Percentiles rank a stretch among this genome's conserved stretches.
phyloP scores from a whole-genome alignment of 2,888 invertebrate genomes.

The Steinernema hermaphroditum region DNA sequence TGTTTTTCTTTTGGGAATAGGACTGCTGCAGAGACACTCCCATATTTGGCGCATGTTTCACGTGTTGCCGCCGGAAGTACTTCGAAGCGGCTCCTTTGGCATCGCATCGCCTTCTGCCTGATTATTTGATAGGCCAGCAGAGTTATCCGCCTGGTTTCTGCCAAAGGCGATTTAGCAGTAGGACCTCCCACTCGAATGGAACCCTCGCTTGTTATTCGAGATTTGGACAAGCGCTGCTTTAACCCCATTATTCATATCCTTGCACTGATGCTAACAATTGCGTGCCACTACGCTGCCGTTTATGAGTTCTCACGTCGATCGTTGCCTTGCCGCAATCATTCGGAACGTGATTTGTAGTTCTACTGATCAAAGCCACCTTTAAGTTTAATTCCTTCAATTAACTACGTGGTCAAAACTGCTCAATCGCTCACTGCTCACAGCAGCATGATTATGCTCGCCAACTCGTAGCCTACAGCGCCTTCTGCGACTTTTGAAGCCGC shows the following conservation, averaged over 20 bases:
- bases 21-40: slow-evolving; percentile 8
- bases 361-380: neutral
- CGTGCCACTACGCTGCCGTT: neutral
- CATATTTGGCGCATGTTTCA: slow-evolving; percentile 26
- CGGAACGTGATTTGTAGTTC: neutral
- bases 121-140: slow-evolving; percentile 17
- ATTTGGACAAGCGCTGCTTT: slow-evolving; percentile 30
- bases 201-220: slow-evolving; percentile 30
- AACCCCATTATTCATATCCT: slow-evolving; percentile 31
- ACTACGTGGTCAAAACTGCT: slow-evolving; percentile 12
- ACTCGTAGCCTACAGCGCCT: neutral
- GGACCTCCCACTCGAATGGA: slow-evolving; percentile 18
- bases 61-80: neutral
- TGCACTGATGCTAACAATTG: slow-evolving; percentile 30
- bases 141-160: slow-evolving; percentile 17
- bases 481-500: slow-evolving; percentile 27
- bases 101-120: slow-evolving; percentile 1
- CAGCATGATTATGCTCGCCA: slow-evolving; percentile 29
- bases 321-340: neutral
- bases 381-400: neutral
- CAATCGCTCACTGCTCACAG: slow-evolving; percentile 23
- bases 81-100: neutral
- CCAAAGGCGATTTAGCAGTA: slow-evolving; percentile 30
- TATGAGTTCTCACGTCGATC: neutral
- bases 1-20: slow-evolving; percentile 31